Evolutionary conservation across 2,888 invertebrate genomes (phyloP).

Genomic region (Mesorhabditis sp.): DNA sequence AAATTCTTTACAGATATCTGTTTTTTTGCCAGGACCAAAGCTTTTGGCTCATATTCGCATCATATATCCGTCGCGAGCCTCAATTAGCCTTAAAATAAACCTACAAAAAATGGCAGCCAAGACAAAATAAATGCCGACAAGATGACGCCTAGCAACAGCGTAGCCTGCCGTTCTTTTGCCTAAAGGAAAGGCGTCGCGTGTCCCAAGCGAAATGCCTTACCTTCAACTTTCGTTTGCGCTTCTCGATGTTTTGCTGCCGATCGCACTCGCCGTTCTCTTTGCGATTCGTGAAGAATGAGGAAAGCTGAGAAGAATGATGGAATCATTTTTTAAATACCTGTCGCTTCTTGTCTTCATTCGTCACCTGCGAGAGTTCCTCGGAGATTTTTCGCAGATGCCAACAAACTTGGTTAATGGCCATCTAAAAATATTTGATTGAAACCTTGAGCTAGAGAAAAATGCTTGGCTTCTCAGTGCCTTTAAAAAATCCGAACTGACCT

Average conservation of each 20-base stretch:
- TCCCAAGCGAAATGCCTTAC: constrained; percentile 7
- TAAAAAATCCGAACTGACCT: constrained; percentile 6
- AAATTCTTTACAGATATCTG: background rate
- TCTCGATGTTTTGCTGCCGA: constrained; percentile 17
- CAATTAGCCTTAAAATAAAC: constrained; percentile 15
- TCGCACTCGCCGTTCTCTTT: constrained; percentile 1
- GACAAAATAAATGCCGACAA: constrained; percentile 98
- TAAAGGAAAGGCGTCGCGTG: background rate
- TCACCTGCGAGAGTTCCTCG: constrained; percentile 21
- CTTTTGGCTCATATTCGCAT: constrained; percentile 9
- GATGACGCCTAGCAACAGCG: constrained; percentile 89
- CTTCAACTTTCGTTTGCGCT: constrained; percentile 33
- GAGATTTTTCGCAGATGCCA: constrained; percentile 33
- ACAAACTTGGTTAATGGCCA: constrained; percentile 30
- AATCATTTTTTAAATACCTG: background rate
- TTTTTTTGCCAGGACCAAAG: background rate
- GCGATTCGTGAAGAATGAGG: constrained; percentile 3
- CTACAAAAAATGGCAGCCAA: constrained; percentile 90
- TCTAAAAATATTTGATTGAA: background rate
- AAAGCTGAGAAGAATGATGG: constrained; percentile 14
- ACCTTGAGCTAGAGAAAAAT: no score
- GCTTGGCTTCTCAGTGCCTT: background rate
- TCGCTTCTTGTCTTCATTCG: background rate
- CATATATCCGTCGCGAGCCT: background rate
- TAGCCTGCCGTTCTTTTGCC: constrained; percentile 80